A percentile compares a stretch with the other conserved stretches of the same genome.
Evolutionary conservation across 2,113 vertebrate species (phyloP).

Genomic region (Epinephelus lanceolatus): DNA sequence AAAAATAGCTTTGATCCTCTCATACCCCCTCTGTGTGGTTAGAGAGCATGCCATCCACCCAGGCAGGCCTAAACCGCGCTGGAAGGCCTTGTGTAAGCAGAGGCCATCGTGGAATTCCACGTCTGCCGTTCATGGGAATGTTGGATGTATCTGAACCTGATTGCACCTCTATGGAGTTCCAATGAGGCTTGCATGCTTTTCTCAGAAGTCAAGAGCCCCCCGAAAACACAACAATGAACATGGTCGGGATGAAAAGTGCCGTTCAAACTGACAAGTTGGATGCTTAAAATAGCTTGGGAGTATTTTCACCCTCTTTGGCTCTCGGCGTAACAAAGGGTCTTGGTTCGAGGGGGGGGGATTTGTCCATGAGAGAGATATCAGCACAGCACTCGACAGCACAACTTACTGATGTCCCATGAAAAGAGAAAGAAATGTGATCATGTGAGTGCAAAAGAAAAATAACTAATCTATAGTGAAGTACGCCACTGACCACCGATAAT

Average conservation of each 20-base stretch:
- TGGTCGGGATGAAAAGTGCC: conserved; percentile 57
- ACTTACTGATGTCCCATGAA: conserved; percentile 40
- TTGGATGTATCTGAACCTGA: conserved; percentile 72
- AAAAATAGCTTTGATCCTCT: conserved; percentile 80
- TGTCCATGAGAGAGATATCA: conserved; percentile 52
- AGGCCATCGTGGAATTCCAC: conserved; percentile 79
- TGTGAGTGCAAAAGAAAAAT: conserved; percentile 62
- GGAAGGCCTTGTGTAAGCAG: conserved; percentile 81
- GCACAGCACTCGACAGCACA: conserved; percentile 54
- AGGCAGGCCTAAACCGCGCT: conserved; percentile 77
- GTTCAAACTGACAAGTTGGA: conserved; percentile 49
- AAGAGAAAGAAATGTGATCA: conserved; percentile 32
- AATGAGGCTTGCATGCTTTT: conserved; percentile 60
- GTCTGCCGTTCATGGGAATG: conserved; percentile 78
- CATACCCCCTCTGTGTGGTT: conserved; percentile 77
- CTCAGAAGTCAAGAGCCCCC: conserved; percentile 60
- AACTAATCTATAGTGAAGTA: conserved; percentile 26
- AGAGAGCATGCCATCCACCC: conserved; percentile 79
- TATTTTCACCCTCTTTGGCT: conserved; percentile 66
- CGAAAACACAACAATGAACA: conserved; percentile 67
- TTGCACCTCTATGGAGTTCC: conserved; percentile 72
- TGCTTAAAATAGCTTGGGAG: conserved; percentile 70
- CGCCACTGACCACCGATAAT: conserved; percentile 36
- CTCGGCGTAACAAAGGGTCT: conserved; percentile 43
- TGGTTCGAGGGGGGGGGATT: not conserved